These are phyloP conservation scores for Heteromormyrus szaboi DNA, from an alignment of 2,797 vertebrate genomes.

Conservation along the genomic window DNA sequence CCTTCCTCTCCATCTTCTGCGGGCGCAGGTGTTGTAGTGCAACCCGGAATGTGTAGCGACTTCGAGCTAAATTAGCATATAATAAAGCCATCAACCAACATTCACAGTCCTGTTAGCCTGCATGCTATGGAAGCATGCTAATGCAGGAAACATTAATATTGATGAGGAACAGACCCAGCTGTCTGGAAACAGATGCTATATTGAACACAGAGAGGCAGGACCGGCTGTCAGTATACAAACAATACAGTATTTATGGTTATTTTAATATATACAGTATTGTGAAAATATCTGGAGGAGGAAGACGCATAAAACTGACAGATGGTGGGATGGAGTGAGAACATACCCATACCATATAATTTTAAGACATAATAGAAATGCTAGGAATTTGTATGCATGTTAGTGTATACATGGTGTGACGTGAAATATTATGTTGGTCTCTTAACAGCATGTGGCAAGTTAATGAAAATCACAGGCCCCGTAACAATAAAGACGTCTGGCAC, in stretches of 20 bases:
- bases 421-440: conserved; percentile 61
- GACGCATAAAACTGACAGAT: conserved; percentile 8
- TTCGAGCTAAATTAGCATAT: conserved; percentile 1
- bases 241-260: conserved; percentile 9
- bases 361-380: background rate
- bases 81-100: background rate
- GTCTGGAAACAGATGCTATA: background rate
- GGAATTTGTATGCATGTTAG: background rate
- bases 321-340: conserved; percentile 2
- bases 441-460: conserved; percentile 95
- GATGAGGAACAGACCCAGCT: background rate
- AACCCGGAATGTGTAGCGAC: background rate
- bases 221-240: conserved; percentile 3
- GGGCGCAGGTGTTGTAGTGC: background rate
- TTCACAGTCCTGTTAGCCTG: background rate
- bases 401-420: background rate
- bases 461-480: conserved; percentile 94
- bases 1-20: background rate
- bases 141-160: conserved; percentile 1
- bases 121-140: background rate
- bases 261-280: background rate
- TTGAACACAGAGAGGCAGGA: background rate
- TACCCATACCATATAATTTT: background rate
- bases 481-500: conserved; percentile 97
- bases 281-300: background rate